Evolutionary conservation across 2,113 vertebrate genomes (phyloP).

Genomic region (Oplegnathus fasciatus): DNA sequence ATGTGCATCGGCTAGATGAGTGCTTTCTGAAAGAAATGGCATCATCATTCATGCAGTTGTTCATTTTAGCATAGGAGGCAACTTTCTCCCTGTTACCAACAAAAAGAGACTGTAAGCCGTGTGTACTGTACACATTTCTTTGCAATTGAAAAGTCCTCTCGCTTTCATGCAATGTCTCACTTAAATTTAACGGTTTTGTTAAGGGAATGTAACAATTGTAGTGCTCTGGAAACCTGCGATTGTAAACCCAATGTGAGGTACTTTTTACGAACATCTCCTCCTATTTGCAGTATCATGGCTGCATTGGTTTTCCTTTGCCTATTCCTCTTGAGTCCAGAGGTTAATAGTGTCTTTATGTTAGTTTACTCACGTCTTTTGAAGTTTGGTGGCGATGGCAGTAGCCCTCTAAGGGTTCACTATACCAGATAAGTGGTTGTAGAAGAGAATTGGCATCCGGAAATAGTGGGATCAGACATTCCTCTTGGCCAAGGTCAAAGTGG

Average conservation of each 20-base stretch:
- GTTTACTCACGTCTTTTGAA: constrained; percentile 4
- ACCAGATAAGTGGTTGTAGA: constrained; percentile 5
- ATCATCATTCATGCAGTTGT: neutral
- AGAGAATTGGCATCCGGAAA: constrained; percentile 2
- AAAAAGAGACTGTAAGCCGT: neutral
- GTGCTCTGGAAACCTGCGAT: neutral
- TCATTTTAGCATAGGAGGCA: neutral
- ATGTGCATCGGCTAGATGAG: too few species aligned
- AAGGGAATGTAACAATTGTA: neutral
- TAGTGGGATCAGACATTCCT: constrained; percentile 31
- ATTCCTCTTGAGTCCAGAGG: neutral
- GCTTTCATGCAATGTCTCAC: neutral
- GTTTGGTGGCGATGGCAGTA: neutral
- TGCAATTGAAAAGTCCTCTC: neutral
- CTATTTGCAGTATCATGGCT: neutral
- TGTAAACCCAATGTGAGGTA: neutral
- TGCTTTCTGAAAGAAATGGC: neutral
- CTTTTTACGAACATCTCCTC: neutral
- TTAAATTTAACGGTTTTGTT: neutral
- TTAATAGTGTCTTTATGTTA: neutral
- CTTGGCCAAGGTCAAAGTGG: constrained; percentile 34
- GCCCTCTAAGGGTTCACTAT: neutral
- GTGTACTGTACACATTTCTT: neutral
- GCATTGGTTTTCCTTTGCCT: neutral
- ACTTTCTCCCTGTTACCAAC: neutral